Base-by-base conservation (phyloP, 1,140 invertebrate species). In the Arctopsyche grandis region DNA sequence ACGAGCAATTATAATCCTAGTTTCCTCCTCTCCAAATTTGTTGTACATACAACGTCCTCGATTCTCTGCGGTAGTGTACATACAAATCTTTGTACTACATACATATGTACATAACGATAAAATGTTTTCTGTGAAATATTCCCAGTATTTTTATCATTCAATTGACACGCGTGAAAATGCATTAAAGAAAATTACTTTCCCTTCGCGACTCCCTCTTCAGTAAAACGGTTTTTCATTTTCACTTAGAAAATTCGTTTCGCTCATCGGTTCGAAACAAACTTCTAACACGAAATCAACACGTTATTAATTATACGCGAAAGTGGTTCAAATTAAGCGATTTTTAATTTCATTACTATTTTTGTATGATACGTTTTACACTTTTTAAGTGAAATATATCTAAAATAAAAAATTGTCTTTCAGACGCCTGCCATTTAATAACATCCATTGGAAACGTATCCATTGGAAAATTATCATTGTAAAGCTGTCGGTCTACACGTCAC, bases 221-320 rank as follows among this genome's bases (percentile, higher is more conserved):
- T 21, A 73, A 73, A 73, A 46, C 69, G 44, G n/a, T 74, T 74
- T 74, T 74, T 74, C 71, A 21, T 48, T 74, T 74, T 74, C 71
- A 74, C 44, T 29, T 52, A 56, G 71, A 74, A 74, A 74, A 74
- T 56, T 56, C 71, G 71, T 74, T 74, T 48, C 71, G 71, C 71
- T 74, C 71, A 29, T 74, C 48, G 48, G n/a, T 16, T 29, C 71
- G 21, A 56, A 52, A 74, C 71, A 46, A 73, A 22, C 24, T 12
- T 56, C 63, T 26, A 22, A 66, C 63, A 66, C 63, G 63, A 66
- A 66, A 26, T 26, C 24, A 26, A 9, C 21, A 66, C 63, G 24
- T 66, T 9, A 66, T 66, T 66, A 22, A 66, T 66, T 24, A 12
- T 12, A 12, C 14, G 24, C 63, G 63, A 66, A 63, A 66, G 63